phyloP scores from a whole-genome alignment of 2,797 vertebrate genomes.

The Oophaga sylvatica region DNA sequence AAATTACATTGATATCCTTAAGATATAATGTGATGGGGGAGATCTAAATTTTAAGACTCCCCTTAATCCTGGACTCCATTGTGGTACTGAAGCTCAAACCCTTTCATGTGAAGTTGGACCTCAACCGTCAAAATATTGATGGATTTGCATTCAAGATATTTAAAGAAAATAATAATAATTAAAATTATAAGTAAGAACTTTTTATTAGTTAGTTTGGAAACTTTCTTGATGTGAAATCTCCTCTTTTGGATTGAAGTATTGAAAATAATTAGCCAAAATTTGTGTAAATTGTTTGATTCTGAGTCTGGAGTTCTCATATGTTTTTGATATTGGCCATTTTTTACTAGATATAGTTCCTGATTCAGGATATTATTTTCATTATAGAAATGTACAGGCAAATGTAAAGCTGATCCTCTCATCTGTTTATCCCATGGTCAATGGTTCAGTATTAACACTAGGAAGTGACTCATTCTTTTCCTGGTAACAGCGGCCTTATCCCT shows the following conservation, averaged over 20 bases:
- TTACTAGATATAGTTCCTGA: background rate
- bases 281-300: background rate
- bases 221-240: background rate
- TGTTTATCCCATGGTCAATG: background rate
- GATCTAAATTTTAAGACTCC: too few relatives aligned
- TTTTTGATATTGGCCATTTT: background rate
- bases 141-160: too few relatives aligned
- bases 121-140: too few relatives aligned
- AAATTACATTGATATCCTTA: too few relatives aligned
- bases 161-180: background rate
- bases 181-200: background rate
- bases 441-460: background rate
- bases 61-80: too few relatives aligned
- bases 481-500: background rate
- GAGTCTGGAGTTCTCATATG: background rate
- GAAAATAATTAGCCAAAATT: background rate
- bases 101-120: too few relatives aligned
- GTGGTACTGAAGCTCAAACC: too few relatives aligned
- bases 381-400: too few relatives aligned
- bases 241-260: background rate
- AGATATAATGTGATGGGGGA: too few relatives aligned
- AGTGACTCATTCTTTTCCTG: background rate
- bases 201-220: background rate
- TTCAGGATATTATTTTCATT: background rate
- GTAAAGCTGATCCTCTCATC: background rate